Evolutionary conservation across 2,797 vertebrate genomes (phyloP), one percentile per base, ranked within the genome.

Genomic region (Poecilia wingei): DNA sequence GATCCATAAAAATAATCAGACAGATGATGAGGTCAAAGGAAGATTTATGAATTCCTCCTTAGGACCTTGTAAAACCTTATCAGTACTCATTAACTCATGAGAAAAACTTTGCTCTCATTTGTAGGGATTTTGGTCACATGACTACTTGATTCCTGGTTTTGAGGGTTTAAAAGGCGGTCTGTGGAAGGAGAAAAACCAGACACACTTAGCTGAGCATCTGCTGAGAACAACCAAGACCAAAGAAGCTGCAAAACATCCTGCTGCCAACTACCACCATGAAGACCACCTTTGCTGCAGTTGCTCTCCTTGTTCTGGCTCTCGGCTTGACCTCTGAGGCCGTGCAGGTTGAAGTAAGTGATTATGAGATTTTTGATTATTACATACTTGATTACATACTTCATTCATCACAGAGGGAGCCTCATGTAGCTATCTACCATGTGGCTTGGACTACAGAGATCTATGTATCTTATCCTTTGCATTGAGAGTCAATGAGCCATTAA

Each of bases 81-180:
- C 51, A 85, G 80, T 93, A 95, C 84, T 94, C 79, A 96, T 96
- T 96, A 95, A 96, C 95, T 82, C 59, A n/a, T 91, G 88, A 87
- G 90, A 93, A 92, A 90, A 89, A 84, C 87, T n/a, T 88, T 86
- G 66, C 79, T 89, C 84, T 68, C 72, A 72, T 86, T 83, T 73
- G 71, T 31, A 16, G 80, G 49, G 3, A 16, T 70, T 82, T 59
- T 78, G 87, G 91, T 92, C 90, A 91, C 64, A n/a, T 86, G 86
- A 84, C 75, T 10, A 0, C 43, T 3, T 3, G 49, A 36, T 69
- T 43, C 39, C 47, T 9, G 43, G 74, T 45, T n/a, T 18, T 71
- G 64, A 82, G 6, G 1, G 80, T 90, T 93, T 94, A 96, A 95
- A 96, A 96, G 90, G 81, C 76, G 75, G 79, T 46, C 18, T 28